Conservation (phyloP, 2,888 invertebrate species). For the Myopa tessellatipennis region DNA sequence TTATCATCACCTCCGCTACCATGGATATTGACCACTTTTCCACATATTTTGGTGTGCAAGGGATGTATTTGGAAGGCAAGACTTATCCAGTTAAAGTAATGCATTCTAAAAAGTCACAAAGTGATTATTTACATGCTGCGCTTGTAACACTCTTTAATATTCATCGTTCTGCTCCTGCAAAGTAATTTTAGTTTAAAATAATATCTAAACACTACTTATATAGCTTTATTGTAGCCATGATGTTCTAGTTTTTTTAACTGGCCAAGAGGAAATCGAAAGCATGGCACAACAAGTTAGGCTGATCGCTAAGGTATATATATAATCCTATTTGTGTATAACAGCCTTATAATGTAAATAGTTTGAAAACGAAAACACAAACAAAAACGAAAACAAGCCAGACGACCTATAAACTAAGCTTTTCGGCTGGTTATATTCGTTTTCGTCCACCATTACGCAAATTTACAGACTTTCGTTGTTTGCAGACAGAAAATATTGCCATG, state of each 20-base stretch:
- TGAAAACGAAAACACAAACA: too few relatives aligned
- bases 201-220: not conserved
- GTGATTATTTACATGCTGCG: constrained; percentile 86
- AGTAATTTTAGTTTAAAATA: constrained; percentile 71
- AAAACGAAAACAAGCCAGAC: too few relatives aligned
- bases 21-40: constrained; percentile 96
- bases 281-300: constrained; percentile 79
- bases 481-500: too few relatives aligned
- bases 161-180: constrained; percentile 82
- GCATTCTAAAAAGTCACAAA: constrained; percentile 77
- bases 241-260: constrained; percentile 92
- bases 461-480: too few relatives aligned
- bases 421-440: too few relatives aligned
- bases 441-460: too few relatives aligned
- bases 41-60: constrained; percentile 88
- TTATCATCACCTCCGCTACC: constrained; percentile 93
- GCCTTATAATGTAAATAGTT: too few relatives aligned
- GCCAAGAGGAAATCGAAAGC: constrained; percentile 97
- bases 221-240: constrained; percentile 77
- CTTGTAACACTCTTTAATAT: constrained; percentile 91
- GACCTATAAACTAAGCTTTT: too few relatives aligned
- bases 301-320: constrained; percentile 73
- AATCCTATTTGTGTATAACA: too few relatives aligned
- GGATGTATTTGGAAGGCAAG: constrained; percentile 90
- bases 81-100: constrained; percentile 84